These are phyloP conservation scores for Pseudoatta argentina DNA, from an alignment of 1,140 invertebrate species.

Conservation along the genomic window DNA sequence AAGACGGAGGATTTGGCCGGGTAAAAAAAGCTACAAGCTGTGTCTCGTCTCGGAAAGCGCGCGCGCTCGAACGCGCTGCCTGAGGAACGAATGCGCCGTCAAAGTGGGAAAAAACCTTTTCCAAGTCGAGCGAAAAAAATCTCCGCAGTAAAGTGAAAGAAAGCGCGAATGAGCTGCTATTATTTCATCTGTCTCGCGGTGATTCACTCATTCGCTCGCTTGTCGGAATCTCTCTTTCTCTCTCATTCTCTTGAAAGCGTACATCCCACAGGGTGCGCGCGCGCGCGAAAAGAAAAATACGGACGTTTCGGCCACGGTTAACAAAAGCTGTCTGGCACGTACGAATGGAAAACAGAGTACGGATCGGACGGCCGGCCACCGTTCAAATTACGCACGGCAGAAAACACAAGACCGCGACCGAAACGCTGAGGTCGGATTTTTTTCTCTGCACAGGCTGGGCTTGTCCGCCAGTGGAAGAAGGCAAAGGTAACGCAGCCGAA, in stretches of 20 bases:
- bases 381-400: constrained; percentile 45
- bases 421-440: background rate
- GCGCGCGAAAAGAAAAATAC: constrained; percentile 27
- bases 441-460: background rate
- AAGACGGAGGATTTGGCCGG: background rate
- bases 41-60: background rate
- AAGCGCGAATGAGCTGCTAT: constrained; percentile 22
- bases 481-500: constrained; percentile 11
- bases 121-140: constrained; percentile 26
- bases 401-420: constrained; percentile 24
- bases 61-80: background rate
- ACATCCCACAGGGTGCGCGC: background rate
- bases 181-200: constrained; percentile 39
- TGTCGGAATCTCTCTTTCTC: background rate
- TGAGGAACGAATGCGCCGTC: background rate
- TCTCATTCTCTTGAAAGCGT: background rate
- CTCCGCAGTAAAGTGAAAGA: background rate
- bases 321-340: constrained; percentile 35
- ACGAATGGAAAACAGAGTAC: constrained; percentile 20
- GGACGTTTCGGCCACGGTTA: background rate
- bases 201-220: background rate
- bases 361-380: background rate
- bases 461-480: background rate
- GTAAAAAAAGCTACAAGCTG: constrained; percentile 10
- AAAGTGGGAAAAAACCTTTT: constrained; percentile 15